Conservation (phyloP, 2,888 invertebrate species). For the Ennomos erosarius region DNA sequence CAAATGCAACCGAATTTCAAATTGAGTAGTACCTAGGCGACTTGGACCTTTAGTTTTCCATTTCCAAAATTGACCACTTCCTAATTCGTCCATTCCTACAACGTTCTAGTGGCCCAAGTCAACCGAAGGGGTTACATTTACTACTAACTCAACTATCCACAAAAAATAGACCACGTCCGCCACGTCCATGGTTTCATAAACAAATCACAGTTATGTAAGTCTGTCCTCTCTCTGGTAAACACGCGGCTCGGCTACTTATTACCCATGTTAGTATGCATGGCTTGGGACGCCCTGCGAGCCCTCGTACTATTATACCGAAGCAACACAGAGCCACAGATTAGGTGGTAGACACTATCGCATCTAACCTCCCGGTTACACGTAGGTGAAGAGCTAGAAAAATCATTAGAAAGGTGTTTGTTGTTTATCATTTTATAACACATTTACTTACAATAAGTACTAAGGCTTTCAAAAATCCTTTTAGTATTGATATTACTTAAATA, state of each 20-base stretch:
- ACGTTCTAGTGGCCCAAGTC: no score
- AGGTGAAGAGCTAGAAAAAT: background rate
- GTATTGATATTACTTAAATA: no score
- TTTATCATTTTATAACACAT: background rate
- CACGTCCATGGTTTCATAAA: constrained; percentile 7
- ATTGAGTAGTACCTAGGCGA: no score
- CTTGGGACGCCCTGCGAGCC: constrained; percentile 72
- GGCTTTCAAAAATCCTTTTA: no score
- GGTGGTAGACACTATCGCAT: constrained; percentile 14
- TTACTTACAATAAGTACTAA: no score
- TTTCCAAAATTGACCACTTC: no score
- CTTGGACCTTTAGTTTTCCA: no score
- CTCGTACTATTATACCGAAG: constrained; percentile 59
- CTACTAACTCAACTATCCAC: background rate
- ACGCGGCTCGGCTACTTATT: constrained; percentile 75
- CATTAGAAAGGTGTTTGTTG: background rate
- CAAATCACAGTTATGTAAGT: constrained; percentile 33
- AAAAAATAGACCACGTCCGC: background rate
- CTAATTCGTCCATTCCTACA: no score
- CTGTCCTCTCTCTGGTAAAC: constrained; percentile 50
- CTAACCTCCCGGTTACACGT: constrained; percentile 25
- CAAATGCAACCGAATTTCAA: no score
- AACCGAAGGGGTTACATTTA: no score
- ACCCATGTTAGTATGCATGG: constrained; percentile 83
- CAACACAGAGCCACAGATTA: constrained; percentile 21